Conservation (phyloP, 64 coral and sea anemone genomes). For the Pocillopora damicornis region DNA sequence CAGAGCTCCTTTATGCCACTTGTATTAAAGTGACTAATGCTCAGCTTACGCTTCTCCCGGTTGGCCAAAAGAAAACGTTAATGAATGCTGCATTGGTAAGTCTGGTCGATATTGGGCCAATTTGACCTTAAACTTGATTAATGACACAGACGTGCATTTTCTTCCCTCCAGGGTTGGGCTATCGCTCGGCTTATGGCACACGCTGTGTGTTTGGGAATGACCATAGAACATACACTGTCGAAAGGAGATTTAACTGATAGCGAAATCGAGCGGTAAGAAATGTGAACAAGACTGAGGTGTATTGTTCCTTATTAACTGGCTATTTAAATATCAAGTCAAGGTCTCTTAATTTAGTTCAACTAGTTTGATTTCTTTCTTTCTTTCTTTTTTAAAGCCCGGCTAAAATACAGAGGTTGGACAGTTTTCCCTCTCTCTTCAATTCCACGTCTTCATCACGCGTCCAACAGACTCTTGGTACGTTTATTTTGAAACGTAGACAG, state of each 20-base stretch:
- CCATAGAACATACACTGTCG: conserved; percentile 17
- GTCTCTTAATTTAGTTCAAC: neutral
- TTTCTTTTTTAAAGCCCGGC: conserved; percentile 18
- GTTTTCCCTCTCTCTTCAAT: neutral
- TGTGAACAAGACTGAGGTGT: neutral
- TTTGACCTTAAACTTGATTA: neutral
- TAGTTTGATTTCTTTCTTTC: neutral
- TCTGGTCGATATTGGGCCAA: too few species aligned
- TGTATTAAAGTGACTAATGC: too few species aligned
- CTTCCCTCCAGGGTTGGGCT: conserved; percentile 29
- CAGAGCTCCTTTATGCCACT: too few species aligned
- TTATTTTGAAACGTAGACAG: neutral
- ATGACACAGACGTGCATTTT: neutral
- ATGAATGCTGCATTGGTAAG: too few species aligned
- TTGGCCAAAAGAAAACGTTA: too few species aligned
- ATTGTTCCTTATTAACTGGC: too few species aligned
- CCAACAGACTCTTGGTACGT: conserved; percentile 43
- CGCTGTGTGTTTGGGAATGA: conserved; percentile 36
- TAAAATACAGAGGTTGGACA: conserved; percentile 26
- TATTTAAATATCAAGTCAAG: too few species aligned
- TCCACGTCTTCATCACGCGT: neutral
- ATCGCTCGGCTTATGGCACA: conserved; percentile 56
- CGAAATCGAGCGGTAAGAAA: conserved; percentile 22
- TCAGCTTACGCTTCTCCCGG: too few species aligned
- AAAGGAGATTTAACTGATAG: conserved; percentile 7